phyloP scores from a whole-genome alignment of 2,797 vertebrate genomes.

The Characodon lateralis region DNA sequence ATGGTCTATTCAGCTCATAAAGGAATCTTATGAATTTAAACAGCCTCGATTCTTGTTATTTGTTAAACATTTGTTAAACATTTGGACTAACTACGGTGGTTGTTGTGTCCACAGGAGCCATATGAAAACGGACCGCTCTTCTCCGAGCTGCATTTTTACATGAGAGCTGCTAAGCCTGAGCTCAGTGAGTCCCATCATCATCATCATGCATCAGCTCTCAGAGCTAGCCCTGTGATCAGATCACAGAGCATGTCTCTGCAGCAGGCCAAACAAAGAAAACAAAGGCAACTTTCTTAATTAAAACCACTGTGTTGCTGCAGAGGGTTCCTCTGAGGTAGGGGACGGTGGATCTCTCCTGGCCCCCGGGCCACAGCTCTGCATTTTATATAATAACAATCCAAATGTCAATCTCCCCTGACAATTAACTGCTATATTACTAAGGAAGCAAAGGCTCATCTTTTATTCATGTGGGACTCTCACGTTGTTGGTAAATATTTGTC shows the following conservation, averaged over 20 bases:
- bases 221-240: conserved; percentile 46
- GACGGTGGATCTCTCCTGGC: conserved; percentile 60
- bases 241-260: conserved; percentile 39
- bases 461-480: conserved; percentile 79
- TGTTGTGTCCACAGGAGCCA: conserved; percentile 85
- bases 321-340: conserved; percentile 52
- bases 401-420: conserved; percentile 84
- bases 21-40: not conserved
- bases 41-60: not conserved
- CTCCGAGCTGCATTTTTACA: conserved; percentile 96
- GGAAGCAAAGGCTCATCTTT: conserved; percentile 79
- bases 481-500: conserved; percentile 87
- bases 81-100: not conserved
- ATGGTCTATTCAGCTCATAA: not conserved
- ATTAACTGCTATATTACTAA: conserved; percentile 85
- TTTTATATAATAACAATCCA: conserved; percentile 85
- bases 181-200: conserved; percentile 84
- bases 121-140: conserved; percentile 96
- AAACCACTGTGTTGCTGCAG: conserved; percentile 68
- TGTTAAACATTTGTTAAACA: not conserved
- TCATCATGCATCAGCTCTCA: conserved; percentile 5
- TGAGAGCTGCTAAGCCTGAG: conserved; percentile 94
- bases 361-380: conserved; percentile 77
- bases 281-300: conserved; percentile 79
- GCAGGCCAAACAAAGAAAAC: conserved; percentile 67